These are phyloP conservation scores for Hymenochirus boettgeri DNA, from an alignment of 2,113 vertebrate genomes.

Conservation along the genomic window DNA sequence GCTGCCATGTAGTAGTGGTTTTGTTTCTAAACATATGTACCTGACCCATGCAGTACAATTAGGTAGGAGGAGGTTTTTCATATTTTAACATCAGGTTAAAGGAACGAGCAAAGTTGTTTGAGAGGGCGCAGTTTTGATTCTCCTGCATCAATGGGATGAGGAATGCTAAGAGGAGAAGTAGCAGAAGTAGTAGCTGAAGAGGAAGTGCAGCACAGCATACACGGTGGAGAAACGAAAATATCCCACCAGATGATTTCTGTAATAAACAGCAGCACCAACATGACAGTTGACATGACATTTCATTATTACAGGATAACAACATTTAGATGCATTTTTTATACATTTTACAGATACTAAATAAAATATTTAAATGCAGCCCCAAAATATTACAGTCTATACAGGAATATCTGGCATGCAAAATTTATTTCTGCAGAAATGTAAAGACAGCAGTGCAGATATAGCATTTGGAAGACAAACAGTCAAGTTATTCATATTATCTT, in stretches of 20 bases:
- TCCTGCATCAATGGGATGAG: constrained; percentile 75
- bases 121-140: constrained; percentile 71
- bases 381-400: too few species aligned
- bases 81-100: constrained; percentile 87
- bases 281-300: too few species aligned
- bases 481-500: too few species aligned
- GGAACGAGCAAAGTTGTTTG: constrained; percentile 90
- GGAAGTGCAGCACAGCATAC: constrained; percentile 77
- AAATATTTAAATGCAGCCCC: too few species aligned
- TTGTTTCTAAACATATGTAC: not conserved
- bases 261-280: constrained; percentile 18
- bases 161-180: constrained; percentile 77
- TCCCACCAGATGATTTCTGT: constrained; percentile 51
- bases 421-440: too few species aligned
- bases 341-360: too few species aligned
- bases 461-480: too few species aligned
- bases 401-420: too few species aligned
- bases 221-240: constrained; percentile 56
- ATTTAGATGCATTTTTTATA: too few species aligned
- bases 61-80: constrained; percentile 80
- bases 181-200: constrained; percentile 71
- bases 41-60: not conserved
- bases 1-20: constrained; percentile 7
- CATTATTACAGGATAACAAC: too few species aligned
- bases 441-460: too few species aligned